Percentiles rank a stretch among this genome's conserved stretches.
Evolutionary conservation across 2,797 vertebrate species (phyloP).

Genomic region (Distichodus sexfasciatus): DNA sequence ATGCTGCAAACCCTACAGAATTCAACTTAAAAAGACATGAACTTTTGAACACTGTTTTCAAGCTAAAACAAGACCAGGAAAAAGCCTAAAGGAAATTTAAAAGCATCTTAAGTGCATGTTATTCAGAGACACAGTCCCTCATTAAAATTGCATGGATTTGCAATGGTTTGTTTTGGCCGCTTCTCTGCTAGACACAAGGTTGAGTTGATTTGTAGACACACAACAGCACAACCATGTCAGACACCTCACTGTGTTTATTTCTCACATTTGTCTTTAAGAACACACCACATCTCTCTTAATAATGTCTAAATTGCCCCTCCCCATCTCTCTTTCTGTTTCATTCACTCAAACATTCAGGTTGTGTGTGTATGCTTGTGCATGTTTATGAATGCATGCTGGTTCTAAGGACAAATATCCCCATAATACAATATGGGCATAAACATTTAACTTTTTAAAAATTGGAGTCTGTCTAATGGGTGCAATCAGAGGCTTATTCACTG

Average conservation of each 20-base stretch:
- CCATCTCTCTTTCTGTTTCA: constrained; percentile 10
- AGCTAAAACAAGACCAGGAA: neutral
- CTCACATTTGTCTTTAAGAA: constrained; percentile 38
- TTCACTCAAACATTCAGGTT: constrained; percentile 13
- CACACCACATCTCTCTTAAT: neutral
- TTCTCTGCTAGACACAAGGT: constrained; percentile 6
- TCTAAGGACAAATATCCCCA: no score
- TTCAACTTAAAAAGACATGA: constrained; percentile 1
- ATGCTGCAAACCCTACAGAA: constrained; percentile 13
- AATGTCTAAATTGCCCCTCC: neutral
- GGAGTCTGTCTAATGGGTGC: no score
- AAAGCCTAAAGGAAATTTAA: constrained; percentile 4
- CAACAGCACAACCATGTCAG: constrained; percentile 29
- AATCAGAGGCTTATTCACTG: no score
- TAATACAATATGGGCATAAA: no score
- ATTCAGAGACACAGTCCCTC: neutral
- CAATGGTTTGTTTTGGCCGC: constrained; percentile 17
- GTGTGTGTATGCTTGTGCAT: no score
- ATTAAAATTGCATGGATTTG: constrained; percentile 15
- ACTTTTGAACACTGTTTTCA: constrained; percentile 1
- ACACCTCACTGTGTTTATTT: constrained; percentile 25
- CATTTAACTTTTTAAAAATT: no score
- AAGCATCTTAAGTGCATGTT: constrained; percentile 6
- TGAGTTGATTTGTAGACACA: constrained; percentile 23
- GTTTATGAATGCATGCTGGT: no score